phyloP scores from a whole-genome alignment of 2,888 invertebrate species.

The Lasioglossum morio region DNA sequence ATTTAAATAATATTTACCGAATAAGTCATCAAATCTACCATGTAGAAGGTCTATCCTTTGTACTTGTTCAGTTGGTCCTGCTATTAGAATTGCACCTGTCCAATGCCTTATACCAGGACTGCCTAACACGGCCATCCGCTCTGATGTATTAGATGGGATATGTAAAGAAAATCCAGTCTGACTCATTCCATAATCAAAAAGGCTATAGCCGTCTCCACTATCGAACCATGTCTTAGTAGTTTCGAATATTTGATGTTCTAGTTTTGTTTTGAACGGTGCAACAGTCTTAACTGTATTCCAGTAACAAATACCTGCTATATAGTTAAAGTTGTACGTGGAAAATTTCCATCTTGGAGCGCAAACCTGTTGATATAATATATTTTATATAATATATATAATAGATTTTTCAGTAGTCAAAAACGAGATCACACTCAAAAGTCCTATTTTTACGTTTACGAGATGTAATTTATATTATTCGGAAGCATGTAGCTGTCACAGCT shows the following conservation, averaged over 20 bases:
- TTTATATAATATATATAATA: too few species aligned
- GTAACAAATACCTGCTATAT: conserved; percentile 80
- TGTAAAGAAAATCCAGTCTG: conserved; percentile 75
- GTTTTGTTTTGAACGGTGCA: conserved; percentile 54
- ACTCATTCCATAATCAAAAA: background rate
- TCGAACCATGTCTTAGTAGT: accelerated
- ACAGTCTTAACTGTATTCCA: conserved; percentile 41
- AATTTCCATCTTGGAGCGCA: conserved; percentile 83
- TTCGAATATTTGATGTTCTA: conserved; percentile 3
- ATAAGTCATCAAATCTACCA: conserved; percentile 47
- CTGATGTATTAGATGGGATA: conserved; percentile 42
- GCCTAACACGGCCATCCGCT: conserved; percentile 75
- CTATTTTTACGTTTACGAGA: too few species aligned
- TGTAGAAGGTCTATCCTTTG: conserved; percentile 24
- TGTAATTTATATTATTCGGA: too few species aligned
- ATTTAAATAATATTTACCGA: conserved; percentile 68
- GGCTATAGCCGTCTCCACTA: too few species aligned
- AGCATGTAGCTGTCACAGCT: too few species aligned
- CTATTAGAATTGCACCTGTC: conserved; percentile 74
- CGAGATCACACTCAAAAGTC: too few species aligned
- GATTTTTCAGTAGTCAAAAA: too few species aligned
- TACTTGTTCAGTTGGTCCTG: background rate
- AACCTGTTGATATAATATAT: conserved; percentile 73
- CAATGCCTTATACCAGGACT: conserved; percentile 81
- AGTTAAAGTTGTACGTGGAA: accelerated